phyloP scores from a whole-genome alignment of 1,140 invertebrate genomes.

The Babylonia areolata region DNA sequence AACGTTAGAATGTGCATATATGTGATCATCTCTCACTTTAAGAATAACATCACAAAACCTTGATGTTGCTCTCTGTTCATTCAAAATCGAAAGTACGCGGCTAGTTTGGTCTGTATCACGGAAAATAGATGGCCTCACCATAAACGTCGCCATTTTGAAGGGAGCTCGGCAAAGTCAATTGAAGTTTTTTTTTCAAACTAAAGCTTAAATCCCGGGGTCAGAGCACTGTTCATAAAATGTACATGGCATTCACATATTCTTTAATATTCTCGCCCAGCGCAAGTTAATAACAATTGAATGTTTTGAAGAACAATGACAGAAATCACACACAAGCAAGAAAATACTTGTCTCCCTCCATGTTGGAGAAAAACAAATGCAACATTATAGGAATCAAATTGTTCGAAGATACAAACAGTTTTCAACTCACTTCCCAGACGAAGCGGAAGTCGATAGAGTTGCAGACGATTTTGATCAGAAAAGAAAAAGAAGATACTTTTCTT shows the following conservation, averaged over 20 bases:
- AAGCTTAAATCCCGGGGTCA: background rate
- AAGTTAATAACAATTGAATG: background rate
- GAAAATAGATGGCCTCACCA: slow-evolving; percentile 43
- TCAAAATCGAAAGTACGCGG: slow-evolving; percentile 57
- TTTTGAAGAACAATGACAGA: background rate
- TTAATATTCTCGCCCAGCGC: too few species aligned
- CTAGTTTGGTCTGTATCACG: slow-evolving; percentile 50
- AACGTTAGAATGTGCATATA: slow-evolving; percentile 75
- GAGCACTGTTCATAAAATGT: background rate
- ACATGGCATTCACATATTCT: too few species aligned
- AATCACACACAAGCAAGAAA: background rate
- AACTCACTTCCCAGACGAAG: background rate
- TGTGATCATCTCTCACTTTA: slow-evolving; percentile 67
- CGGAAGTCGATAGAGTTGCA: slow-evolving; percentile 15
- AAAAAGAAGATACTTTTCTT: background rate
- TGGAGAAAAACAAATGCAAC: background rate
- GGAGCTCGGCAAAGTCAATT: slow-evolving; percentile 22
- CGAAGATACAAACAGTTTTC: background rate
- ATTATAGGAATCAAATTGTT: background rate
- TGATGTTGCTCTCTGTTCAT: slow-evolving; percentile 66
- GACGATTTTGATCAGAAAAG: background rate
- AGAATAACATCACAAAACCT: slow-evolving; percentile 75
- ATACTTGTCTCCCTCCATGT: slow-evolving; percentile 15
- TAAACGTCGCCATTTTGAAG: slow-evolving; percentile 53
- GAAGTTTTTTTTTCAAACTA: background rate